phyloP scores from a whole-genome alignment of 1,140 invertebrate species.

The Drosophila aff. region DNA sequence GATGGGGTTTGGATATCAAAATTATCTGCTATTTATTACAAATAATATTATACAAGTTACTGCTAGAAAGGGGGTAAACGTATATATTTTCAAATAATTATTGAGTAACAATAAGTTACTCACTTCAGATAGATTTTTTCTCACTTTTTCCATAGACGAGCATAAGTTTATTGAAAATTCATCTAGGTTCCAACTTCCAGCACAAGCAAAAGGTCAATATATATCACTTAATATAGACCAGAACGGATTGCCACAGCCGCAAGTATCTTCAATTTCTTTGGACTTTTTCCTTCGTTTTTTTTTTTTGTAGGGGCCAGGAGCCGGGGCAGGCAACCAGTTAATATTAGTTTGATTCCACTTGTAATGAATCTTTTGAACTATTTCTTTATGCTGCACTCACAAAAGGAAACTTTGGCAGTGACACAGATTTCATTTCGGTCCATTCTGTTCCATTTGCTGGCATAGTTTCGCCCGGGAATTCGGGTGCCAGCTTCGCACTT shows the following conservation, averaged over 20 bases:
- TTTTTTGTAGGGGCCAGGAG: neutral
- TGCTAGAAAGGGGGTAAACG: neutral
- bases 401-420: conserved; percentile 47
- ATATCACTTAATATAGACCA: conserved; percentile 39
- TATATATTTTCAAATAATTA: neutral
- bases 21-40: no score
- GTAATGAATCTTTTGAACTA: conserved; percentile 54
- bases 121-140: neutral
- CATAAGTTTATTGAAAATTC: conserved; percentile 1
- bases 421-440: conserved; percentile 44
- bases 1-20: neutral
- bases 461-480: conserved; percentile 41
- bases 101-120: neutral
- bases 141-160: neutral
- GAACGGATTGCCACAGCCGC: conserved; percentile 25
- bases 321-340: conserved; percentile 20
- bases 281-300: neutral
- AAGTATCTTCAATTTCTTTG: conserved; percentile 14
- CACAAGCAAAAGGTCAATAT: conserved; percentile 8
- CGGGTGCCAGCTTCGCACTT: conserved; percentile 42
- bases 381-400: conserved; percentile 42
- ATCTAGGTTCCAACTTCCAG: neutral
- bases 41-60: neutral
- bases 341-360: conserved; percentile 53
- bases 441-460: conserved; percentile 32